Conservation (phyloP, 1,140 invertebrate genomes). For the Scaptodrosophila lebanonensis region DNA sequence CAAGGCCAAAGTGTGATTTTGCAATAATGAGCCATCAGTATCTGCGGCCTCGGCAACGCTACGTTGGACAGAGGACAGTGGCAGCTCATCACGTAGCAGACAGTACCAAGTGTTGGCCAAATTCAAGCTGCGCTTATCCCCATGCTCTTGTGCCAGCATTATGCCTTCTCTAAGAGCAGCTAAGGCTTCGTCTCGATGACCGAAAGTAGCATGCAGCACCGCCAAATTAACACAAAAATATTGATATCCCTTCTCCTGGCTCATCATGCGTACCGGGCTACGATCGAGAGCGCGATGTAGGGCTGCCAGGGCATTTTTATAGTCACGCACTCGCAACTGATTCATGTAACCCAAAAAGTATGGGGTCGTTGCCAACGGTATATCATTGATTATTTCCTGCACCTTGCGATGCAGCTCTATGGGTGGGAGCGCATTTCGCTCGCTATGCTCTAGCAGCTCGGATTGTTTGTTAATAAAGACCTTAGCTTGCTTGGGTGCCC, state of each 20-base stretch:
- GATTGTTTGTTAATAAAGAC: constrained; percentile 91
- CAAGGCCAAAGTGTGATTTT: constrained; percentile 82
- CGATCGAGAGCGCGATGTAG: constrained; percentile 92
- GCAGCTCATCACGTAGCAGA: constrained; percentile 79
- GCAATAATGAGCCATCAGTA: constrained; percentile 79
- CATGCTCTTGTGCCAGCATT: constrained; percentile 90
- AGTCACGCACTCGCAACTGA: constrained; percentile 90
- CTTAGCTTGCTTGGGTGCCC: constrained; percentile 91
- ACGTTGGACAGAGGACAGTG: constrained; percentile 45
- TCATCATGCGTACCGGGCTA: constrained; percentile 79
- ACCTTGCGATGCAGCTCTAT: constrained; percentile 86
- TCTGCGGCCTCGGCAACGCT: constrained; percentile 56
- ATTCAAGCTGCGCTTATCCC: constrained; percentile 90
- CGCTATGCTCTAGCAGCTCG: constrained; percentile 87
- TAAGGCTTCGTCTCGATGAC: constrained; percentile 88
- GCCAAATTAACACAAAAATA: constrained; percentile 94
- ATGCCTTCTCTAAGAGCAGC: constrained; percentile 90
- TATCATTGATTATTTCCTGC: constrained; percentile 86
- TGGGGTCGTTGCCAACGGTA: constrained; percentile 90
- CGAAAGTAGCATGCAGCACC: constrained; percentile 90
- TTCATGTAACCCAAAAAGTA: constrained; percentile 95
- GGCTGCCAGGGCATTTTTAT: constrained; percentile 89
- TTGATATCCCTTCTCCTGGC: constrained; percentile 81
- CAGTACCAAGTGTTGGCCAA: constrained; percentile 90
- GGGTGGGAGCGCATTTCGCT: constrained; percentile 86